Percentiles rank a stretch among this genome's conserved stretches.
Evolutionary conservation across 1,140 invertebrate genomes (phyloP).

Genomic region (Globodera rostochiensis): DNA sequence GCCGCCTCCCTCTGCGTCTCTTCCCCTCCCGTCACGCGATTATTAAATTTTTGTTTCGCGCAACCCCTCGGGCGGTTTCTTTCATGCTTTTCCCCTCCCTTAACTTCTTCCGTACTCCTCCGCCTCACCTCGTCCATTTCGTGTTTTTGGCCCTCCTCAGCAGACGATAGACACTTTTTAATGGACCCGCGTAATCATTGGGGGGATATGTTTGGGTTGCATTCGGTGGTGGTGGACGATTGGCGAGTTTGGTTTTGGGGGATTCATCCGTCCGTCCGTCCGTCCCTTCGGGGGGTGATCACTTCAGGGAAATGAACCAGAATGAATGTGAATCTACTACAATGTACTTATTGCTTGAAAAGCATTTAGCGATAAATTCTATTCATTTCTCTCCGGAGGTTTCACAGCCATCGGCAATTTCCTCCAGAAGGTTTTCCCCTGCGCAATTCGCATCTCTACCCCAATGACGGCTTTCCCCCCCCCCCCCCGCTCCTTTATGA

Average conservation of each 20-base stretch:
- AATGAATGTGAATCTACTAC: not conserved
- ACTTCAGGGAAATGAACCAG: not conserved
- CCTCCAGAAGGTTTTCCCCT: not conserved
- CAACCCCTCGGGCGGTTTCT: not conserved
- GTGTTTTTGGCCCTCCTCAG: not conserved
- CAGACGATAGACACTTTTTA: slow-evolving; percentile 2
- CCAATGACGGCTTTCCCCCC: not conserved
- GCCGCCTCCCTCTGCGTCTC: not conserved
- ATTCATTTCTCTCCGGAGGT: not conserved
- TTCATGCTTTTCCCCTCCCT: not conserved
- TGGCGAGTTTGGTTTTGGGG: not conserved
- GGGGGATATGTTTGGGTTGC: not conserved
- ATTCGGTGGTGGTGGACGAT: not conserved
- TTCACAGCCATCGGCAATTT: not conserved
- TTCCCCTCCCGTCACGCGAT: not conserved
- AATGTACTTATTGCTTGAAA: not conserved
- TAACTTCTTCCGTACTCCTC: not conserved
- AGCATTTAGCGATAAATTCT: not conserved
- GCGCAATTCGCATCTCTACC: not conserved
- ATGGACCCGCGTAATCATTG: no score
- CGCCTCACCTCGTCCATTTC: not conserved
- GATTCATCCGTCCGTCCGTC: not conserved
- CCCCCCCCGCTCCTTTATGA: not conserved
- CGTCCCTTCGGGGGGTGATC: no score
- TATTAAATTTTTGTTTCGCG: not conserved